Evolutionary conservation across 2,888 invertebrate genomes (phyloP).

Genomic region (Tipula lateralis): DNA sequence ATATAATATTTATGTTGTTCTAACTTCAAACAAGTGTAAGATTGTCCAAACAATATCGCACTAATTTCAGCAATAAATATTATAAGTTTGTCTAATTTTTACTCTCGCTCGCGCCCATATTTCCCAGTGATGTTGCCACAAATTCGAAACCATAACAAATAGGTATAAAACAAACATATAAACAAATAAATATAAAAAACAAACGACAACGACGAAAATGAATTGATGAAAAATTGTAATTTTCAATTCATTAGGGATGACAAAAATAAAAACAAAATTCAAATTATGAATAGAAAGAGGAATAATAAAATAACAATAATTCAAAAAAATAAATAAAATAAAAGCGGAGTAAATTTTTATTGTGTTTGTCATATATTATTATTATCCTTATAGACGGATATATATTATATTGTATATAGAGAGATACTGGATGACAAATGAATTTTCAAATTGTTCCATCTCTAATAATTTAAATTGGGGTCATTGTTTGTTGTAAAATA

Average conservation of each 20-base stretch:
- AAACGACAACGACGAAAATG: not conserved
- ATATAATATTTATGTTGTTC: not conserved
- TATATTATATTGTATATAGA: not conserved
- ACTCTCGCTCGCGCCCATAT: not conserved
- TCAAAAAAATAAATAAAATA: not conserved
- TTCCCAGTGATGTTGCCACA: not conserved
- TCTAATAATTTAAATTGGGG: not conserved
- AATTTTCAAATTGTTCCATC: not conserved
- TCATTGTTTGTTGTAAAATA: not conserved
- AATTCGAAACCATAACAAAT: not conserved
- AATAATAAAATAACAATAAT: not conserved
- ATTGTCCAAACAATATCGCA: not conserved
- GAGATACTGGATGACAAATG: not conserved
- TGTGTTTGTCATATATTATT: not conserved
- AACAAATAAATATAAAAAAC: no score
- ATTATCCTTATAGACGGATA: not conserved
- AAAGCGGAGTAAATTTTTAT: not conserved
- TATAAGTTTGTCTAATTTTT: not conserved
- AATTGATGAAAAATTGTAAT: not conserved
- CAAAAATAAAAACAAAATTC: not conserved
- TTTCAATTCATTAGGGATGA: constrained; percentile 24
- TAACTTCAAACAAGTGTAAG: not conserved
- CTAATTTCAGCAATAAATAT: not conserved
- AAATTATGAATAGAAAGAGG: not conserved
- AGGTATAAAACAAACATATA: not conserved